Conservation (phyloP, 2,888 invertebrate genomes). For the Volucella inanis region DNA sequence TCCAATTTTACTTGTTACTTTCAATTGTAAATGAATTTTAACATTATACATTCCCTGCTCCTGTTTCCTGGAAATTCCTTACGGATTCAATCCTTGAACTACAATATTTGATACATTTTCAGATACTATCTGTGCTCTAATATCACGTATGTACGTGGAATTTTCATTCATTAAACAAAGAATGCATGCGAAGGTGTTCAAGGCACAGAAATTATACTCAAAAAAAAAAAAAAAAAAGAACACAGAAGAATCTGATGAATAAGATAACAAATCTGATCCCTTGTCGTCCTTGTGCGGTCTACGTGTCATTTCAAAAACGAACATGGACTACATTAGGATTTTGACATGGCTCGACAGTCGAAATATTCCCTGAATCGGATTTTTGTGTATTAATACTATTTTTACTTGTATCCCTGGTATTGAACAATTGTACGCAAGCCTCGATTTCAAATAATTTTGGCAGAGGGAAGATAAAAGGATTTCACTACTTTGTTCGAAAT, state of each 20-base stretch:
- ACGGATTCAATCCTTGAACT: constrained; percentile 25
- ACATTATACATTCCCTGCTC: not conserved
- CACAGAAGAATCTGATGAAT: constrained; percentile 23
- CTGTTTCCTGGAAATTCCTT: constrained; percentile 34
- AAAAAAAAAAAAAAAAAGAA: constrained; percentile 2
- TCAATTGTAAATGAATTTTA: constrained; percentile 37
- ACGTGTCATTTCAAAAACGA: constrained; percentile 52
- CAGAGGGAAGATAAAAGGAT: constrained; percentile 55
- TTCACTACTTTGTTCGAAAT: constrained; percentile 18
- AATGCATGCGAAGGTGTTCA: constrained; percentile 37
- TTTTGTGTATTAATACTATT: not conserved
- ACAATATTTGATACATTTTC: constrained; percentile 20
- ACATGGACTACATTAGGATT: constrained; percentile 25
- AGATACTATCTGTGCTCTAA: constrained; percentile 46
- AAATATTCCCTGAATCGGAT: constrained; percentile 2
- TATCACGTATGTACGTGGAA: constrained; percentile 61
- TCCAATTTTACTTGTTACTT: constrained; percentile 21
- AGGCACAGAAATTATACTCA: not conserved
- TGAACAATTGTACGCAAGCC: constrained; percentile 47
- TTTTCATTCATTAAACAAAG: constrained; percentile 26
- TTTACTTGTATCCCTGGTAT: constrained; percentile 27
- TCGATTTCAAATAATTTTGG: constrained; percentile 27
- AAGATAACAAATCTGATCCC: constrained; percentile 55
- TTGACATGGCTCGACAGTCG: constrained; percentile 47
- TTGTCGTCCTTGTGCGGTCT: constrained; percentile 66